phyloP scores from a whole-genome alignment of 2,797 vertebrate species.

The Ataeniobius toweri region DNA sequence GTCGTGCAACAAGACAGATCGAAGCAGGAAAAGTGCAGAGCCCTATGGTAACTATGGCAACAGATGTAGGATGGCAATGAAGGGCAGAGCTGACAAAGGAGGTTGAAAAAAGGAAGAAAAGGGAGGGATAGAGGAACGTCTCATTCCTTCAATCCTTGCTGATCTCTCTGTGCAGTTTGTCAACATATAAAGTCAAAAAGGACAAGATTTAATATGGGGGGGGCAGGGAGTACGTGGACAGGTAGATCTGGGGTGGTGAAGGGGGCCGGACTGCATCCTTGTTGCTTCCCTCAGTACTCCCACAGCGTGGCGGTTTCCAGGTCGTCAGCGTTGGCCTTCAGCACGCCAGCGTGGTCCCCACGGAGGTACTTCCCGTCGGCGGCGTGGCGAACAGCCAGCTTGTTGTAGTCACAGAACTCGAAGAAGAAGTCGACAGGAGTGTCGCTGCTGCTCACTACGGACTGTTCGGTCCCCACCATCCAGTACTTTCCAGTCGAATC shows the following conservation, averaged over 20 bases:
- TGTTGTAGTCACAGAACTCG: slow-evolving; percentile 98
- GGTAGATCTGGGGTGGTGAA: background rate
- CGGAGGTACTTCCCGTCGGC: slow-evolving; percentile 91
- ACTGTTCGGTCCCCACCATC: slow-evolving; percentile 91
- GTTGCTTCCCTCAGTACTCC: slow-evolving; percentile 88
- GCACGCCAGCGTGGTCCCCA: slow-evolving; percentile 95
- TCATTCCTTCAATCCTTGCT: slow-evolving; percentile 48
- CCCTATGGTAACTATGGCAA: slow-evolving; percentile 76
- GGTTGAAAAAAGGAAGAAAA: slow-evolving; percentile 39
- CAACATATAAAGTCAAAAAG: slow-evolving; percentile 60
- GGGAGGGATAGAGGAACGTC: slow-evolving; percentile 13
- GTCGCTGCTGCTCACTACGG: slow-evolving; percentile 95
- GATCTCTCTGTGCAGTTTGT: slow-evolving; percentile 68
- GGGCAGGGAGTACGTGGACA: fast-evolving
- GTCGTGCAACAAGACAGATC: slow-evolving; percentile 67
- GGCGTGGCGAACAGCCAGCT: slow-evolving; percentile 90
- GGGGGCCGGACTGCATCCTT: slow-evolving; percentile 17
- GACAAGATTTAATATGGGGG: slow-evolving; percentile 28
- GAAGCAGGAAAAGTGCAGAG: slow-evolving; percentile 71
- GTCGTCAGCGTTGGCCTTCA: slow-evolving; percentile 91
- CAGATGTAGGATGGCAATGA: slow-evolving; percentile 62
- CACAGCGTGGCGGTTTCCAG: slow-evolving; percentile 94
- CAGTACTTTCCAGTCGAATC: slow-evolving; percentile 98
- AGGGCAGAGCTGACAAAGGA: slow-evolving; percentile 56
- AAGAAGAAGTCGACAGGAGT: slow-evolving; percentile 93